These are phyloP conservation scores for Cyprinodon brontotheroides DNA, from an alignment of 2,113 vertebrate genomes.

Conservation along the genomic window DNA sequence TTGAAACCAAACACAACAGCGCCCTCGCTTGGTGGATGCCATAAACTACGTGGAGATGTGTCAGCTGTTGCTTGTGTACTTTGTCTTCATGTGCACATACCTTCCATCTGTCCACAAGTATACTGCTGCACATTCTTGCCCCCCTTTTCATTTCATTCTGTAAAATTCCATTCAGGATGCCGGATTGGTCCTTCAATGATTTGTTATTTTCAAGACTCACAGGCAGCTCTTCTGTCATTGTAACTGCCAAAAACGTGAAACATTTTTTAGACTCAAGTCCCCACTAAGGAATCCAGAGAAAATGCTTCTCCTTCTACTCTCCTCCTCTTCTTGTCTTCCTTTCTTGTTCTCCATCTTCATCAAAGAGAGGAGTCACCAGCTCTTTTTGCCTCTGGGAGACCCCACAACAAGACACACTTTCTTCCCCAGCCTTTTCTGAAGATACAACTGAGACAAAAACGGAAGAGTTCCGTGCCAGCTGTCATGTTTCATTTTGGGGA, in stretches of 20 bases:
- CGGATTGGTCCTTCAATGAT: constrained; percentile 34
- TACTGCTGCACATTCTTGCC: neutral
- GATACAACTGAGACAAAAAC: constrained; percentile 25
- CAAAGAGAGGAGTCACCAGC: constrained; percentile 49
- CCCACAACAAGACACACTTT: constrained; percentile 16
- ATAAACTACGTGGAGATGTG: constrained; percentile 30
- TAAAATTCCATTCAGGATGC: constrained; percentile 5
- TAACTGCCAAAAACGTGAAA: constrained; percentile 63
- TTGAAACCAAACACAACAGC: constrained; percentile 69
- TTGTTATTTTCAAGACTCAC: constrained; percentile 61
- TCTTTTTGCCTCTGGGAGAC: constrained; percentile 26
- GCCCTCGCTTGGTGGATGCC: constrained; percentile 55
- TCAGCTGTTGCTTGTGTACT: neutral
- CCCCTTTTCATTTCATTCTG: constrained; percentile 8
- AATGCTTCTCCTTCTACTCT: constrained; percentile 50
- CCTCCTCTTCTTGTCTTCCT: constrained; percentile 26
- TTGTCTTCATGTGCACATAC: neutral
- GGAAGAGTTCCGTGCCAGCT: neutral
- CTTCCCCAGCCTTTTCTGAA: constrained; percentile 38
- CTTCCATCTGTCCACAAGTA: neutral
- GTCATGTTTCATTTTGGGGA: neutral
- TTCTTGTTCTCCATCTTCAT: constrained; percentile 50
- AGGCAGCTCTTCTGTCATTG: constrained; percentile 61
- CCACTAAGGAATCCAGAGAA: constrained; percentile 56
- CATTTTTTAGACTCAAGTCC: constrained; percentile 63